These are phyloP conservation scores for Seriola quinqueradiata DNA, from an alignment of 2,113 vertebrate genomes.

Conservation along the genomic window DNA sequence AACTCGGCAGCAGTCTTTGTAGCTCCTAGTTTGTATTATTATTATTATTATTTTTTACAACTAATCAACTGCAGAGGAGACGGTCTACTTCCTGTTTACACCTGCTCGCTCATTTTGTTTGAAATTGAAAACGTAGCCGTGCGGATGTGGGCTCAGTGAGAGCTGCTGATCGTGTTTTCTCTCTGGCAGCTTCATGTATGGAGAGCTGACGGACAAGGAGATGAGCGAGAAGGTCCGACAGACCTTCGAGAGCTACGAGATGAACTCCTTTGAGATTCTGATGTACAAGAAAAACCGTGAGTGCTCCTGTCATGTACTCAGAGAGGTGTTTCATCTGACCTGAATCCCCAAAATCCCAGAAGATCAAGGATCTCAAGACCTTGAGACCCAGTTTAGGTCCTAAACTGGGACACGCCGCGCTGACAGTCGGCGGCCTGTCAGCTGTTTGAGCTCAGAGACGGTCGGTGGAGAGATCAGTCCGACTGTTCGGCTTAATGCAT, in stretches of 20 bases:
- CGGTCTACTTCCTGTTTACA: too few species aligned
- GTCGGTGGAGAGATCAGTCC: background rate
- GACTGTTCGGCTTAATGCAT: too few species aligned
- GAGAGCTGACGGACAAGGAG: conserved; percentile 96
- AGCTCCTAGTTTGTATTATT: too few species aligned
- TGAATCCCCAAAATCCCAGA: conserved; percentile 10
- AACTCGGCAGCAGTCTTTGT: too few species aligned
- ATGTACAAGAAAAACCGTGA: conserved; percentile 99
- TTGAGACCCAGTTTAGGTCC: conserved; percentile 10
- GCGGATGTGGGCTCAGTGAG: too few species aligned
- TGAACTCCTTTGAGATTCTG: conserved; percentile 96
- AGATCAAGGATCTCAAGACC: conserved; percentile 5
- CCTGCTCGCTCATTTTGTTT: too few species aligned
- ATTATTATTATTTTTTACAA: too few species aligned
- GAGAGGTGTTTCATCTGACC: background rate
- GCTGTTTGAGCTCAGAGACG: background rate
- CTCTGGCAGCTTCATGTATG: conserved; percentile 94
- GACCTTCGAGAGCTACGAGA: conserved; percentile 97
- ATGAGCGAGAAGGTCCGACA: conserved; percentile 92
- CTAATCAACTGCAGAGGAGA: too few species aligned
- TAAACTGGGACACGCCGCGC: background rate
- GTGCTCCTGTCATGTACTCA: conserved; percentile 63
- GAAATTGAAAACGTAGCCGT: too few species aligned
- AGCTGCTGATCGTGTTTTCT: background rate
- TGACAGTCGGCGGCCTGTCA: conserved; percentile 5